Base-by-base conservation (phyloP, 2,113 vertebrate genomes). In the Sceloporus undulatus region DNA sequence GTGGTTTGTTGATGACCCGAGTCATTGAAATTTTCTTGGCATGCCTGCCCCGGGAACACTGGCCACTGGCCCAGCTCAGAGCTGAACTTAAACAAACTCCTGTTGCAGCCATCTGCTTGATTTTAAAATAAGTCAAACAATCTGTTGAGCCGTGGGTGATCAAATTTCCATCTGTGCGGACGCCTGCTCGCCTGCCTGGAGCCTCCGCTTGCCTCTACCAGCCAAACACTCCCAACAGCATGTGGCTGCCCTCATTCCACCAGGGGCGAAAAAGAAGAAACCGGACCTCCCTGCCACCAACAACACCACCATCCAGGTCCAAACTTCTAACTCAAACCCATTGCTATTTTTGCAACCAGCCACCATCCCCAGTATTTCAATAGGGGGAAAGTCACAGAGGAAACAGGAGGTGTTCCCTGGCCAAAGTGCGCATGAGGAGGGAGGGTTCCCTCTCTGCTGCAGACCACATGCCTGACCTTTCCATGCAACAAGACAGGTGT, bases 81-180 rank as follows among this genome's bases (percentile, higher is more conserved):
- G 98, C 98, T 98, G 98, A 99, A 98, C 98, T 98, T 98, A 99
- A 99, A 99, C 98, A 99, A 98, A 98, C 98, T 98, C 98, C 98
- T 98, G 98, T 98, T 98, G 98, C 98, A 98, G 98, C 98, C 98
- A 99, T 99, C 98, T 99, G 98, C 98, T 98, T 97, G 98, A 97
- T 98, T 98, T 98, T 97, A 98, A 98, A 98, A 99, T 98, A 99
- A 99, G 98, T 99, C 98, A 98, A 98, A 99, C 98, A 97, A 97
- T 98, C 97, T 98, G 98, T 97, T 96, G 97, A 97, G 98, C 98
- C 96, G 97, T 97, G 98, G 97, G 96, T 97, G 98, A 99, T 99
- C 98, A 97, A 96, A 98, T 99, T 99, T 98, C 98, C 97, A 98
- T 98, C 98, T 98, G 98, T 96, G 96, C 97, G 94, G 96, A 97